Evolutionary conservation across 2,113 vertebrate species (phyloP), one percentile per base, ranked within the genome.

Genomic region (Pachypanchax playfairii): DNA sequence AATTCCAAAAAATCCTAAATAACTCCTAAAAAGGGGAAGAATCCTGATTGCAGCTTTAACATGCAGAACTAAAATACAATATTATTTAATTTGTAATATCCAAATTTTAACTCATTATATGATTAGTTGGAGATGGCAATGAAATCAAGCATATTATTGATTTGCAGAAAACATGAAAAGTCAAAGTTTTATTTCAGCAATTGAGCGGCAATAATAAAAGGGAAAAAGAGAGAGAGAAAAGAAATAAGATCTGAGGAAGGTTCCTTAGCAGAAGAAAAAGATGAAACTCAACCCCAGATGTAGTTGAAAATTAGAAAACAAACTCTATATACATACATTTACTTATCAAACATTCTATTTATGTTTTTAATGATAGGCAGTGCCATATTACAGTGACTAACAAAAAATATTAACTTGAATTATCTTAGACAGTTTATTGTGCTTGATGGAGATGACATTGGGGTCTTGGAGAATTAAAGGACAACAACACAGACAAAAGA

Each of bases 271-370:
- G 22, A 63, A 26, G 41, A 26, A 47, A 9, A 17, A n/a, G 54
- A 15, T 60, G 42, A 58, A 48, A 48, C 17, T 39, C 13, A 56
- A 54, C 56, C 11, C 22, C 33, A 13, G 26, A 50, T 59, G 18
- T 26, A 44, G 25, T 22, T 20, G 35, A 63, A 10, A n/a, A 36
- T 59, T 60, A 67, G 9, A 61, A 72, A 61, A 18, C 60, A 29
- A 79, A 63, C 56, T 50, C 18, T 56, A 25, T 73, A n/a, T n/a
- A n/a, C n/a, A n/a, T n/a, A n/a, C n/a, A 72, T 75, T 70, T 25
- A 58, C 43, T 52, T 56, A 18, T 42, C 13, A 77, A 64, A 80
- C 42, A 25, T 63, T 62, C 41, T 60, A 29, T 49, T 55, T 53
- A 59, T 59, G 42, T 62, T 57, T 54, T 33, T 26, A 22, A n/a